Percentiles rank a stretch among this genome's conserved stretches.
Conservation (phyloP, 2,888 invertebrate species). For the Troglohyphantes excavatus region DNA sequence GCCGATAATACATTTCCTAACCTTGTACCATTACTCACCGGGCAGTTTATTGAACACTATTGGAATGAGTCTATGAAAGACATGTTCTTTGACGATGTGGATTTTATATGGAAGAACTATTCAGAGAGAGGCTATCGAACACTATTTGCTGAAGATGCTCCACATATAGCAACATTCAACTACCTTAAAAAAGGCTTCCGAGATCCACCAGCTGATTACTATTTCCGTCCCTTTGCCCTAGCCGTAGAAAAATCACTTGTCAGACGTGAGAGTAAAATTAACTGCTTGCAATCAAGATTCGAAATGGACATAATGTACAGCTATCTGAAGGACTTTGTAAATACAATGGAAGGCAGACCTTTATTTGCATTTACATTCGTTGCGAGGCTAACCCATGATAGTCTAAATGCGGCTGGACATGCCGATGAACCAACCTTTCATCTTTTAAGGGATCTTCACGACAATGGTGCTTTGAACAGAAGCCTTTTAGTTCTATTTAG, state of each 20-base stretch:
- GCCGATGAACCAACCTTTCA: constrained; percentile 82
- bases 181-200: constrained; percentile 82
- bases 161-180: constrained; percentile 82
- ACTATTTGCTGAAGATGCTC: constrained; percentile 82
- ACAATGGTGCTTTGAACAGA: constrained; percentile 85
- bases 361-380: constrained; percentile 82
- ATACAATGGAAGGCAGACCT: constrained; percentile 66
- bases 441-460: constrained; percentile 85
- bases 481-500: constrained; percentile 89
- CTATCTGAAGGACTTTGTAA: constrained; percentile 72
- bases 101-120: constrained; percentile 82
- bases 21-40: constrained; percentile 81
- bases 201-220: constrained; percentile 82
- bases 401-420: constrained; percentile 81
- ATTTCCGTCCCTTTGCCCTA: constrained; percentile 82
- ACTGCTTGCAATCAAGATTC: constrained; percentile 71
- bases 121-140: constrained; percentile 81
- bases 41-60: constrained; percentile 79
- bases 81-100: constrained; percentile 81
- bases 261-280: constrained; percentile 61
- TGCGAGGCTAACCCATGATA: constrained; percentile 82
- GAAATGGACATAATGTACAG: constrained; percentile 74
- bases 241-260: constrained; percentile 81
- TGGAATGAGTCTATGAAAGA: constrained; percentile 78
- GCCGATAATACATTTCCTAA: constrained; percentile 83